These are phyloP conservation scores for Hipposideros larvatus DNA, from an alignment of 2,797 vertebrate genomes.

Conservation along the genomic window DNA sequence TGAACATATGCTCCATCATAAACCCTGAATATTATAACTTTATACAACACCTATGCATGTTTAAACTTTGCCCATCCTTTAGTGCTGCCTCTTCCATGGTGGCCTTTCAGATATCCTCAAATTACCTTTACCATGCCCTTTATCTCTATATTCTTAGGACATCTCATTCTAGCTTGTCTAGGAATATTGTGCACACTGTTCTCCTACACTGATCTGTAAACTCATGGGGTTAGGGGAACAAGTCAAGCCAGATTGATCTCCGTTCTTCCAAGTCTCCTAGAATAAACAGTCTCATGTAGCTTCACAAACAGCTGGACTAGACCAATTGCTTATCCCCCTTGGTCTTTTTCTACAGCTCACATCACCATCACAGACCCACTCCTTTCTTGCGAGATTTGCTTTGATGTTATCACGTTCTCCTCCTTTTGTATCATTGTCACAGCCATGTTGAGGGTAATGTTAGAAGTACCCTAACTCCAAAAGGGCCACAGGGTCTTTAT, in stretches of 20 bases:
- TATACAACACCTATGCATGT: neutral
- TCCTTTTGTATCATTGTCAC: neutral
- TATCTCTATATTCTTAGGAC: neutral
- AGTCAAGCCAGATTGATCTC: neutral
- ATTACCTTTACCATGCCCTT: neutral
- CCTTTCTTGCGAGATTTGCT: neutral
- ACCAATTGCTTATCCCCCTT: neutral
- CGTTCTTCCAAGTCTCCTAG: neutral
- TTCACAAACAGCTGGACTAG: neutral
- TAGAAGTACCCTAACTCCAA: neutral
- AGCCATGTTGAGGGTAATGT: neutral
- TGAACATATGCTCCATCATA: neutral
- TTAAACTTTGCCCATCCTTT: neutral
- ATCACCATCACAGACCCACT: neutral
- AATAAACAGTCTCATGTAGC: neutral
- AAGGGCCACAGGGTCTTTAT: fast-evolving
- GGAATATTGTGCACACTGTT: neutral
- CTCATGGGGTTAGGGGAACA: neutral
- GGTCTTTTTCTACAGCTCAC: neutral
- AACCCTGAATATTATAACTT: neutral
- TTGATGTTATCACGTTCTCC: neutral
- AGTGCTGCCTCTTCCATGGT: neutral
- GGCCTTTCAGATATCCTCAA: neutral
- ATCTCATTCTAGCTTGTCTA: neutral
- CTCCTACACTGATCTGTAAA: neutral